phyloP scores from a whole-genome alignment of 2,888 invertebrate genomes.

The Cephalotes varians region DNA sequence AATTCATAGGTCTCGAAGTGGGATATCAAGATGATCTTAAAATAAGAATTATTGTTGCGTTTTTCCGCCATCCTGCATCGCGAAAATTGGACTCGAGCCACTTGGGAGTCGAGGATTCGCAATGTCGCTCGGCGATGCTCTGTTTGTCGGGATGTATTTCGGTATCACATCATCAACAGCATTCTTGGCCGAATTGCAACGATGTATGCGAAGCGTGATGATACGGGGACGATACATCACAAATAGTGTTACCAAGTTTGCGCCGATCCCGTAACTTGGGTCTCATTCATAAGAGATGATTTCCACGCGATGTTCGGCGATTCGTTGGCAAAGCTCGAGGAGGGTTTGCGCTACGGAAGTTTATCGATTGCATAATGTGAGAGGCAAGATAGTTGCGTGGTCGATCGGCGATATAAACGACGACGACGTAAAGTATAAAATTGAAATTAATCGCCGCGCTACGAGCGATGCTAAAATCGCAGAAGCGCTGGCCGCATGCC shows the following conservation, averaged over 20 bases:
- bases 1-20: not conserved
- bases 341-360: not conserved
- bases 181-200: constrained; percentile 39
- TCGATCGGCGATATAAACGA: not conserved
- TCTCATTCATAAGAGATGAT: constrained; percentile 29
- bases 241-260: constrained; percentile 18
- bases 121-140: not conserved
- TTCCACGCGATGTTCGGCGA: not conserved
- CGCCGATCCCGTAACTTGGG: not conserved
- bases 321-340: not conserved
- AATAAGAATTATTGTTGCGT: not conserved
- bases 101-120: constrained; percentile 2
- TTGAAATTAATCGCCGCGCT: constrained; percentile 63
- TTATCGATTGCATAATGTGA: not conserved
- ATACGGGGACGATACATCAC: not conserved
- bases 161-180: constrained; percentile 40
- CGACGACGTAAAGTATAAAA: constrained; percentile 54
- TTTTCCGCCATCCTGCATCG: not conserved
- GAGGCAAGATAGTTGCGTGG: constrained; percentile 1
- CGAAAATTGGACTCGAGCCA: constrained; percentile 42
- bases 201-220: not conserved
- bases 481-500: constrained; percentile 65
- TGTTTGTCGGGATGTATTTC: constrained; percentile 40
- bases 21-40: not conserved
- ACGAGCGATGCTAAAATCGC: constrained; percentile 65